Conservation (phyloP, 2,797 vertebrate genomes). For the Passerculus sandwichensis region DNA sequence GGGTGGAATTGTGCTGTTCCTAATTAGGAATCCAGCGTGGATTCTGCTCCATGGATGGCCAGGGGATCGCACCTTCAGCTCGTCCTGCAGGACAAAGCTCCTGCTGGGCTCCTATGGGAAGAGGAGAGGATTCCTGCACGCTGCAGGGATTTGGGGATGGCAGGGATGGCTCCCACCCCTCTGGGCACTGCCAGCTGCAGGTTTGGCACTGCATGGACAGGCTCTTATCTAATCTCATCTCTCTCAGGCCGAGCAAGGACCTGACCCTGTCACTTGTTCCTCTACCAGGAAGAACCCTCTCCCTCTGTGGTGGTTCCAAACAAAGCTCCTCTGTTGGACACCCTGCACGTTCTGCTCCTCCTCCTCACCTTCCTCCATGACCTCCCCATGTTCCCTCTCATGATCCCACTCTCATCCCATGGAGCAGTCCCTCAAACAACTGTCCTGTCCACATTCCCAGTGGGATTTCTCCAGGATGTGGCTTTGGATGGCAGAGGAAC, state of each 20-base stretch:
- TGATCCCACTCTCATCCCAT: not conserved
- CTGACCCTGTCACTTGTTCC: not conserved
- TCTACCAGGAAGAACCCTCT: not conserved
- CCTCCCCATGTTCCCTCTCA: not conserved
- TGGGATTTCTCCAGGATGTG: fast-evolving
- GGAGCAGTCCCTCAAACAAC: not conserved
- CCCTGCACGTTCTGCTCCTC: not conserved
- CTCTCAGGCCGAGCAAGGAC: not conserved
- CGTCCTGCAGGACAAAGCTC: not conserved
- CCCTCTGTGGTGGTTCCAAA: not conserved
- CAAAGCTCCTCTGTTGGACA: not conserved
- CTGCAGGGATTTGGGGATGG: not conserved
- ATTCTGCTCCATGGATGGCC: not conserved
- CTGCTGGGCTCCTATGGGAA: no score
- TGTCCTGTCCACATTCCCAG: fast-evolving
- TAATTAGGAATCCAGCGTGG: fast-evolving
- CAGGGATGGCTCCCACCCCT: not conserved
- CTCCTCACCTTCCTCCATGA: not conserved
- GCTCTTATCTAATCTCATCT: not conserved
- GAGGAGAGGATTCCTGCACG: not conserved
- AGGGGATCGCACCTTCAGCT: fast-evolving
- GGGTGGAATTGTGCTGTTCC: not conserved
- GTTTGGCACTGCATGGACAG: not conserved
- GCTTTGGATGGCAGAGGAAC: not conserved
- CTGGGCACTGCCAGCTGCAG: not conserved